Percentiles rank a stretch among this genome's conserved stretches.
These are phyloP conservation scores for Stenchaetothrips biformis DNA, from an alignment of 2,888 invertebrate genomes.

Conservation along the genomic window DNA sequence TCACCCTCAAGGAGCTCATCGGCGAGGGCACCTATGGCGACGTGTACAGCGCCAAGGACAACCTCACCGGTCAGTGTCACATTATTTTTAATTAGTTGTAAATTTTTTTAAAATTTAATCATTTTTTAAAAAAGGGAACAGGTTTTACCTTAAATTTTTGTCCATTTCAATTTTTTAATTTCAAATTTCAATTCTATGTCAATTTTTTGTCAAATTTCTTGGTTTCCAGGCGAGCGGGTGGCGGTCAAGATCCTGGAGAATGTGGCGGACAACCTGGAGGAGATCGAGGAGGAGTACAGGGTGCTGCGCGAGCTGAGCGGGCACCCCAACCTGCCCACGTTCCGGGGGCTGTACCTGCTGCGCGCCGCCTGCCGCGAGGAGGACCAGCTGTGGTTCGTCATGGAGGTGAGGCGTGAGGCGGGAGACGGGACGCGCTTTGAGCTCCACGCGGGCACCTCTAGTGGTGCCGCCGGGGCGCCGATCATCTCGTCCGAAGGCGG, in stretches of 20 bases:
- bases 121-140: constrained; percentile 26
- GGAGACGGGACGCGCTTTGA: too few species aligned
- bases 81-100: constrained; percentile 29
- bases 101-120: constrained; percentile 27
- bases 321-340: constrained; percentile 71
- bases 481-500: too few species aligned
- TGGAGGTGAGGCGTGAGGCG: constrained; percentile 79
- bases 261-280: constrained; percentile 73
- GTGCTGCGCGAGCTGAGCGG: constrained; percentile 67
- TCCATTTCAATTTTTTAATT: constrained; percentile 23
- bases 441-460: too few species aligned
- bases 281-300: constrained; percentile 74
- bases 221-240: constrained; percentile 48
- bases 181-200: constrained; percentile 27
- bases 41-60: constrained; percentile 66
- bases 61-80: constrained; percentile 50
- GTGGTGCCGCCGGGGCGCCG: too few species aligned
- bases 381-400: constrained; percentile 76
- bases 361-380: constrained; percentile 59
- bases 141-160: not conserved
- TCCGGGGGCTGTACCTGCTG: constrained; percentile 67
- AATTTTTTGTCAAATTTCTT: not conserved
- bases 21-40: constrained; percentile 82
- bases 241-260: constrained; percentile 76
- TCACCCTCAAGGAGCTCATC: constrained; percentile 65